A percentile compares a stretch with the other conserved stretches of the same genome.
These are phyloP conservation scores for Phenganax stokvisi DNA, from an alignment of 92 coral and sea anemone genomes.

Conservation along the genomic window DNA sequence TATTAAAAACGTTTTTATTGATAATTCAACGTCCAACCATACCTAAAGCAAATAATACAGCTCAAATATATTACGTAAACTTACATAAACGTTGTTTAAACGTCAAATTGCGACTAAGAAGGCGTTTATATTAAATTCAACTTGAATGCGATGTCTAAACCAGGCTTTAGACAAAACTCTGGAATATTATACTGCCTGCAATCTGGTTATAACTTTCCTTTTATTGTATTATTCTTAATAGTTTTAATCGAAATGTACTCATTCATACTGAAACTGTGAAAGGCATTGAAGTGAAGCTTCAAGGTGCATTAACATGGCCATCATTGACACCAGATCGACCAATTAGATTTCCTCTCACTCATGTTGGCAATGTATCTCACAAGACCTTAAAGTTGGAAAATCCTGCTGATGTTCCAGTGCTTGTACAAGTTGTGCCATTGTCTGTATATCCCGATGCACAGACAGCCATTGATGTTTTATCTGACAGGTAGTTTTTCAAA, in stretches of 20 bases:
- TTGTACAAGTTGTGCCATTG: conserved; percentile 81
- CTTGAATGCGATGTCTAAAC: background rate
- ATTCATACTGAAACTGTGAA: conserved; percentile 83
- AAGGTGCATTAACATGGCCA: conserved; percentile 83
- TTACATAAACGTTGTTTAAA: too few species aligned
- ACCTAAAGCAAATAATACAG: too few species aligned
- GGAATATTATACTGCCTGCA: background rate
- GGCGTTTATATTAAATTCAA: background rate
- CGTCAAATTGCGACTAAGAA: too few species aligned
- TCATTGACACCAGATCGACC: conserved; percentile 88
- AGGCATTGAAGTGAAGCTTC: conserved; percentile 60
- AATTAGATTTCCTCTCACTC: conserved; percentile 88
- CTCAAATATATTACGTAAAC: too few species aligned
- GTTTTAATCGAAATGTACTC: conserved; percentile 63
- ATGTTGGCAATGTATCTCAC: conserved; percentile 75
- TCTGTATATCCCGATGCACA: conserved; percentile 64
- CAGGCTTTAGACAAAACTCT: background rate
- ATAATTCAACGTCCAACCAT: too few species aligned
- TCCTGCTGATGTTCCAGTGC: conserved; percentile 78
- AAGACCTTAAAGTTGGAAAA: conserved; percentile 73
- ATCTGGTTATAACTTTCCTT: background rate
- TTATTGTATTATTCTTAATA: conserved; percentile 20
- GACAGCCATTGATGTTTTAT: conserved; percentile 65
- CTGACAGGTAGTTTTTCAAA: conserved; percentile 57
- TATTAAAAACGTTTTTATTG: too few species aligned